Evolutionary conservation across 2,113 vertebrate genomes (phyloP).

Genomic region (Oxyruncus cristatus): DNA sequence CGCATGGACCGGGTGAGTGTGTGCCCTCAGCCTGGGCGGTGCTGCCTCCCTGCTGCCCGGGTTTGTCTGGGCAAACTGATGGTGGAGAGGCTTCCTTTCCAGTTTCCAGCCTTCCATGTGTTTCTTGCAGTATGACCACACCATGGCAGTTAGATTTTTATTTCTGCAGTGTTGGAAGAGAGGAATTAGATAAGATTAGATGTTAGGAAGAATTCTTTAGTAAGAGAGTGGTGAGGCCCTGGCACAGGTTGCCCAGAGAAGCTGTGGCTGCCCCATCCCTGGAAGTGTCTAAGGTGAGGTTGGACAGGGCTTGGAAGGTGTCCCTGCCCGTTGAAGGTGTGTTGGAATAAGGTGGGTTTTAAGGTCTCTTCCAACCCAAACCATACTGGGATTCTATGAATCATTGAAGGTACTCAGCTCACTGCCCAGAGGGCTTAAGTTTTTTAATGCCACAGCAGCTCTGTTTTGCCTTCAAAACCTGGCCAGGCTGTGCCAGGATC

Average conservation of each 20-base stretch:
- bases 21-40: background rate
- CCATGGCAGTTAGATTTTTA: background rate
- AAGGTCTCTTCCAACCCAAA: background rate
- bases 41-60: background rate
- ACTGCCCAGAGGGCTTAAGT: background rate
- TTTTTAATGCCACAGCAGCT: background rate
- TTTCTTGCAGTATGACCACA: background rate
- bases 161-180: background rate
- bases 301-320: background rate
- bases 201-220: background rate
- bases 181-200: background rate
- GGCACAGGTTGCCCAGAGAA: background rate
- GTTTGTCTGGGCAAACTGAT: background rate
- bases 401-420: background rate
- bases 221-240: background rate
- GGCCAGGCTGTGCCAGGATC: background rate
- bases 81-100: background rate
- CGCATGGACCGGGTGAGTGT: conserved; percentile 92
- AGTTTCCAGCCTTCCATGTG: fast-evolving
- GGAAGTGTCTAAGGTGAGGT: background rate
- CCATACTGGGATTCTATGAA: background rate
- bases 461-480: background rate
- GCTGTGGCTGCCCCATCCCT: background rate
- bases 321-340: background rate
- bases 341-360: background rate